Conservation (phyloP, 2,888 invertebrate species). For the Linnaemya tessellans region DNA sequence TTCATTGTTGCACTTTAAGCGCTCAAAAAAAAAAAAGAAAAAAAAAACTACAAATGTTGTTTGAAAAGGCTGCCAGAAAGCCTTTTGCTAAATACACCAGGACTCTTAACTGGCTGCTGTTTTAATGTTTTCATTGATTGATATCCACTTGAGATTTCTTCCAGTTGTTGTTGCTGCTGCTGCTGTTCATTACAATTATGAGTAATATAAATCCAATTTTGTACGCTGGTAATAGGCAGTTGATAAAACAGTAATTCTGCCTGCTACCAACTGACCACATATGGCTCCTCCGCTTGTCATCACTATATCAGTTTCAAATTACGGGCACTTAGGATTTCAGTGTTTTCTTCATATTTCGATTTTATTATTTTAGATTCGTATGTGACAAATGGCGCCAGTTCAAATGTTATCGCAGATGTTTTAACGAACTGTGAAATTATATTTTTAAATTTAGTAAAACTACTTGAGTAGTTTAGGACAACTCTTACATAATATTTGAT, state of each 20-base stretch:
- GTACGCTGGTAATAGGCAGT: conserved; percentile 38
- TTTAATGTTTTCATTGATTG: conserved; percentile 58
- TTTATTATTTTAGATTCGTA: not conserved
- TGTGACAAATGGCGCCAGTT: conserved; percentile 61
- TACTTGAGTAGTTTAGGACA: conserved; percentile 1
- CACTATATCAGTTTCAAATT: conserved; percentile 60
- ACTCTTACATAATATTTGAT: conserved; percentile 28
- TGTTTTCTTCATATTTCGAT: conserved; percentile 4
- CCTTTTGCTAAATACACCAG: conserved; percentile 35
- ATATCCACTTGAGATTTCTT: conserved; percentile 69
- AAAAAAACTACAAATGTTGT: conserved; percentile 17
- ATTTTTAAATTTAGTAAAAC: conserved; percentile 53
- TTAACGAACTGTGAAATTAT: conserved; percentile 70
- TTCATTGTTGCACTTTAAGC: conserved; percentile 28
- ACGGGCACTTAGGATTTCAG: conserved; percentile 18
- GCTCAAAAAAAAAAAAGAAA: conserved; percentile 41
- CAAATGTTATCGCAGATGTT: conserved; percentile 22
- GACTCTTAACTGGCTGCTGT: conserved; percentile 40
- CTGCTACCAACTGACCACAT: conserved; percentile 59
- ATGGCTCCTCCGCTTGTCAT: conserved; percentile 47
- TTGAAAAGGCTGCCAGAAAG: conserved; percentile 42
- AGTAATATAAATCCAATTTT: conserved; percentile 4
- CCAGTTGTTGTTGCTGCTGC: conserved; percentile 62
- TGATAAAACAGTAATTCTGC: conserved; percentile 38
- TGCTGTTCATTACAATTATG: conserved; percentile 22